Evolutionary conservation across 2,888 invertebrate species (phyloP), one percentile per base, ranked within the genome.

Genomic region (Polymixis flavicincta): DNA sequence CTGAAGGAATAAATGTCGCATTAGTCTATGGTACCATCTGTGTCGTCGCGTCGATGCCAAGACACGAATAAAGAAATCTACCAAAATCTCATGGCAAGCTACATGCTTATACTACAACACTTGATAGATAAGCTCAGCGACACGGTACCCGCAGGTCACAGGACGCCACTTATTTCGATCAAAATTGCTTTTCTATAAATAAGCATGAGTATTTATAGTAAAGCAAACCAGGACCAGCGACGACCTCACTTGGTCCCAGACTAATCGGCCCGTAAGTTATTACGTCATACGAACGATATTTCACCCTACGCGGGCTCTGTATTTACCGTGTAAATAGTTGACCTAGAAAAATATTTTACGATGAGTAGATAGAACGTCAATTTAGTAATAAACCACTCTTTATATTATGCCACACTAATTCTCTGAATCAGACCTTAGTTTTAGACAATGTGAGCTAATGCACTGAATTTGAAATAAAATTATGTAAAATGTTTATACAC

Each of bases 1-100:
- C 85, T 85, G 87, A 81, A 82, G 81, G 69, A 82, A 74, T 76
- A 70, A 81, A 81, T 81, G 63, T 66, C 45, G 57, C 42, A 81
- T 81, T 81, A 81, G 80, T 73, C 77, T 81, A 61, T 37, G 57
- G 65, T 61, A 77, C 55, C n/a, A 54, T 37, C n/a, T 55, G 25
- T 63, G 45, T 64, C 61, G n/a, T 65, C 14, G 55, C 25, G 14
- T 55, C 25, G 25, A 68, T 42, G 25, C 13, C 25, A 64, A 64
- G 48, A 45, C 17, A 69, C 59, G 17, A 48, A 64, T 68, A 50
- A 64, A 55, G 6, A 68, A 28, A 55, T 48, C 65, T 57, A 61
- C 19, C 6, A 28, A 59, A 66, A 66, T 55, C 13, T 66, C 28
- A 60, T 48, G 42, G 48, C 2, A 37, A 59, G n/a, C 45, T 63